Conservation (phyloP, 2,113 vertebrate genomes). For the Xenopus borealis region DNA sequence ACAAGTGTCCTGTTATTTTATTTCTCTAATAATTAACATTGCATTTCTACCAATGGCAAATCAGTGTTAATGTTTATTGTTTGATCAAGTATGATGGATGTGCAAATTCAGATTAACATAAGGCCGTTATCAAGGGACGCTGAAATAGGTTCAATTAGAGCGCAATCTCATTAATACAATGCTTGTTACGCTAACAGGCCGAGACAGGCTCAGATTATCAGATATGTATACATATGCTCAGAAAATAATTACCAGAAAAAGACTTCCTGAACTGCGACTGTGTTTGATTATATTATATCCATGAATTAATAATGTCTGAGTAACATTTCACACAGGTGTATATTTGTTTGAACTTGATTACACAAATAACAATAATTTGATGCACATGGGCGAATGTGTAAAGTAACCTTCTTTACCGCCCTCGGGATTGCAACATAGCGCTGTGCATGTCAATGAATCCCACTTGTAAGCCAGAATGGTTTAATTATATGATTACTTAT, state of each 20-base stretch:
- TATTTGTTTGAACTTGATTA: not conserved
- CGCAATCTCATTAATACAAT: conserved; percentile 93
- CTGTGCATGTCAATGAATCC: too few relatives aligned
- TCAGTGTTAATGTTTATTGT: conserved; percentile 81
- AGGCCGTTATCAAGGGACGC: conserved; percentile 90
- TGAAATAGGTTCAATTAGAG: conserved; percentile 91
- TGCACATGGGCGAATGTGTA: not conserved
- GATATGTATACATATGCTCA: conserved; percentile 81
- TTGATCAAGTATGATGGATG: conserved; percentile 94
- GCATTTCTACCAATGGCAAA: conserved; percentile 70
- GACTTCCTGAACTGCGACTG: conserved; percentile 11
- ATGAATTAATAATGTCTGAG: conserved; percentile 1
- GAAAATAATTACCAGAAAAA: conserved; percentile 83
- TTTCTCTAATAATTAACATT: conserved; percentile 73
- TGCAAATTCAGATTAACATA: conserved; percentile 87
- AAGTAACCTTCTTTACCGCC: too few relatives aligned
- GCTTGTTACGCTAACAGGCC: conserved; percentile 88
- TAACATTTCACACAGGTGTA: not conserved
- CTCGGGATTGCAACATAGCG: too few relatives aligned
- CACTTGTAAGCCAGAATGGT: too few relatives aligned
- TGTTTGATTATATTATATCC: conserved; percentile 20
- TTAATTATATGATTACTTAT: too few relatives aligned
- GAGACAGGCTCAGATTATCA: conserved; percentile 71
- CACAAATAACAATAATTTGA: conserved; percentile 16
- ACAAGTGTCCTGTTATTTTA: conserved; percentile 64